Base-by-base conservation (phyloP, 2,797 vertebrate genomes). In the Bradypodion ventrale region DNA sequence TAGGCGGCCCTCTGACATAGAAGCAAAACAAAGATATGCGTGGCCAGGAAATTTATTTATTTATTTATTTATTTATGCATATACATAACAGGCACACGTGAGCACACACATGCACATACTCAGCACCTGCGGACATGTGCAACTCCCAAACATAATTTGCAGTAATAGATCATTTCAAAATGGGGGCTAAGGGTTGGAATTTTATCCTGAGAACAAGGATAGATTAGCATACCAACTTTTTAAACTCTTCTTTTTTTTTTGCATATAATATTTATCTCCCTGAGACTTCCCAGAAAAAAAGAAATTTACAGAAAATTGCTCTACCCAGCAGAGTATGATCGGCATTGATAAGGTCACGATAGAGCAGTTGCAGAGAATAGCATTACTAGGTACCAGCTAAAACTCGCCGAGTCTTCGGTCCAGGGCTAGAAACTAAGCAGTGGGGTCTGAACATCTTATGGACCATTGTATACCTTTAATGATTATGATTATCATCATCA, bases 1-100 rank as follows among this genome's bases (percentile, higher is more conserved):
- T 83, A 89, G 86, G 88, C 87, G 85, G 92, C 78, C 89, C 87
- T 93, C 91, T 94, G 94, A 95, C 93, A 93, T 90, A 93, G 74
- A 95, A 94, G 88, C 81, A 87, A 87, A 95, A 93, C 92, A 96
- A 90, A 93, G 91, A 82, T 77, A 87, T 92, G 83, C 77, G 82
- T 89, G 94, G 92, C 91, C 92, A 93, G 94, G 88, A 86, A 5
- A 42, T 37, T 76, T 88, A 81, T 81, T 27, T 70, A 75, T 42
- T 5, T 60, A 82, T 82, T 75, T 82, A 0, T 7, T 2, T 7
- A 2, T 19, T 0, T 7, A 63, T 9, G 7, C 46, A 78, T 7
- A n/a, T 29, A 49, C 2, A 49, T 3, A 72, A 3, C 8, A 37
- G 32, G 44, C 19, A 44, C 37, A 70, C 21, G 32, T 4, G 10